Evolutionary conservation across 2,888 invertebrate genomes (phyloP).

Genomic region (Brassicogethes aeneus): DNA sequence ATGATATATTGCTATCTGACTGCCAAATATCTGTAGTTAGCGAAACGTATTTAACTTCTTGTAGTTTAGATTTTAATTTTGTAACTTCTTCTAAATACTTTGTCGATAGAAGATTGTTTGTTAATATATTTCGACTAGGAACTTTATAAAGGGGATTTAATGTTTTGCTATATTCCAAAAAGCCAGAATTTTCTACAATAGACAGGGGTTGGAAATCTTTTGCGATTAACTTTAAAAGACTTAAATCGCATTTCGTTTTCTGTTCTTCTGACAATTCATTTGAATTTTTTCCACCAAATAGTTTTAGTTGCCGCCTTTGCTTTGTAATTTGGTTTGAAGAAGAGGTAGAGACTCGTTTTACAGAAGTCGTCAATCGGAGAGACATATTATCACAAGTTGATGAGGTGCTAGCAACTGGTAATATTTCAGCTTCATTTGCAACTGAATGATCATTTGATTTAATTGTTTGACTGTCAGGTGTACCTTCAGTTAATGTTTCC

Average conservation of each 20-base stretch:
- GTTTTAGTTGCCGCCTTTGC: neutral
- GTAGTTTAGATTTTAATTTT: conserved; percentile 15
- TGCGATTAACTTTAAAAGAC: neutral
- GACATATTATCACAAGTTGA: no score
- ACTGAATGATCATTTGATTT: no score
- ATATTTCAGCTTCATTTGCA: no score
- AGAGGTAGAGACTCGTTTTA: no score
- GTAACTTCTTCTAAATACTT: conserved; percentile 10
- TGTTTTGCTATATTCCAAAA: no score
- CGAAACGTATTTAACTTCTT: conserved; percentile 13
- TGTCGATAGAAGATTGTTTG: conserved; percentile 14
- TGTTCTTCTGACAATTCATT: neutral
- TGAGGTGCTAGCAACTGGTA: no score
- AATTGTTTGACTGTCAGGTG: no score
- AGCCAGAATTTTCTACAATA: neutral
- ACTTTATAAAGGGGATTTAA: neutral
- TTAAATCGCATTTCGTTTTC: neutral
- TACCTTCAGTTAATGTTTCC: no score
- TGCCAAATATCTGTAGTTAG: conserved; percentile 26
- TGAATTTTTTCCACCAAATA: neutral
- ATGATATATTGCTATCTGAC: conserved; percentile 20
- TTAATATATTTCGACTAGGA: conserved; percentile 12
- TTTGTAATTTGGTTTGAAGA: no score
- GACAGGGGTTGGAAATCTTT: neutral
- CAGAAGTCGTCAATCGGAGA: no score